Percentiles rank a stretch among this genome's conserved stretches.
phyloP scores from a whole-genome alignment of 2,888 invertebrate genomes.

The Geotrupes spiniger region DNA sequence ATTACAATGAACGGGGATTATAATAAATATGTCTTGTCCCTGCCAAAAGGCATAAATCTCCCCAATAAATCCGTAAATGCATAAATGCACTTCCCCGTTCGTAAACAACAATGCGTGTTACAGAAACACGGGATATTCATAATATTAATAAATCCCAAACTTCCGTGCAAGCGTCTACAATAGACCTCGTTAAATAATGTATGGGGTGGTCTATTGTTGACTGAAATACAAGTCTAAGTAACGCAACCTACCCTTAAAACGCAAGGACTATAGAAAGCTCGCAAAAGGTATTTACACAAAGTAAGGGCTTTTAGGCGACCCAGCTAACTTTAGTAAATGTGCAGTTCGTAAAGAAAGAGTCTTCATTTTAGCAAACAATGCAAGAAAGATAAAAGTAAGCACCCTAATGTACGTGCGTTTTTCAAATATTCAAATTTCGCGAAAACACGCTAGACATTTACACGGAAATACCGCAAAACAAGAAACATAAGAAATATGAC shows the following conservation, averaged over 20 bases:
- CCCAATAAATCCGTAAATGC: too few species aligned
- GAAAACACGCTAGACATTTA: too few species aligned
- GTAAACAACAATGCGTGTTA: conserved; percentile 4
- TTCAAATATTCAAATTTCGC: too few species aligned
- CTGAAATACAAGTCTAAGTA: conserved; percentile 34
- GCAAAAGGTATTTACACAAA: conserved; percentile 26
- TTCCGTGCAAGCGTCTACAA: conserved; percentile 33
- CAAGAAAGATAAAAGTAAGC: too few species aligned
- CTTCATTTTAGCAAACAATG: neutral
- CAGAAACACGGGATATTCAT: conserved; percentile 8
- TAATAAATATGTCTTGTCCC: too few species aligned
- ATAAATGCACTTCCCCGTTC: neutral
- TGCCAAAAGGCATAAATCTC: too few species aligned
- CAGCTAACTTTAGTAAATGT: conserved; percentile 4
- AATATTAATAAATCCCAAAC: conserved; percentile 23
- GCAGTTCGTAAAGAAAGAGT: conserved; percentile 2
- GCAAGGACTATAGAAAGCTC: conserved; percentile 21
- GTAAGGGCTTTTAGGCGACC: conserved; percentile 21
- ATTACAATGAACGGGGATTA: too few species aligned
- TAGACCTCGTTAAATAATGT: conserved; percentile 39
- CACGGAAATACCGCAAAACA: too few species aligned
- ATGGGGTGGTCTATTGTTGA: conserved; percentile 38
- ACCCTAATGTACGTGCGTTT: too few species aligned
- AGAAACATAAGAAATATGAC: too few species aligned
- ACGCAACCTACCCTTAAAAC: conserved; percentile 28